phyloP scores from a whole-genome alignment of 2,113 vertebrate species.

The Lepus americanus region DNA sequence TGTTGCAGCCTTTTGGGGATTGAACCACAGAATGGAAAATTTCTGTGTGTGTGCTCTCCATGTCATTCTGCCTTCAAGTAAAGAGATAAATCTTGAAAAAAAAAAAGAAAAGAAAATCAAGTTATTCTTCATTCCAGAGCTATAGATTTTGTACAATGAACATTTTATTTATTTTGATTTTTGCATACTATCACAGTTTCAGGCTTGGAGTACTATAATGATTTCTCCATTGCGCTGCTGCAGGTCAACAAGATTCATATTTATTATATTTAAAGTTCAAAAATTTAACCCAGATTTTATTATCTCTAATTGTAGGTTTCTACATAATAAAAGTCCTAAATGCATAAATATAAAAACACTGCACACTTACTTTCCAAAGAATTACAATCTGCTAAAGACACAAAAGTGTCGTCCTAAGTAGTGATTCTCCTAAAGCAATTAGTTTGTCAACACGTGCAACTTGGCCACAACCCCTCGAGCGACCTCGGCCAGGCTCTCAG shows the following conservation, averaged over 20 bases:
- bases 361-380: background rate
- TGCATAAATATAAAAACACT: background rate
- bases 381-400: background rate
- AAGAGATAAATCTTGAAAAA: too few relatives aligned
- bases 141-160: background rate
- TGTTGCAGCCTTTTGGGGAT: too few relatives aligned
- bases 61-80: too few relatives aligned
- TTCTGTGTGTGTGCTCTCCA: too few relatives aligned
- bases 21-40: too few relatives aligned
- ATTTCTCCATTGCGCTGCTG: background rate
- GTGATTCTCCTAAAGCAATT: background rate
- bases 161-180: conserved; percentile 11
- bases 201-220: background rate
- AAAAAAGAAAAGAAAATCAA: background rate
- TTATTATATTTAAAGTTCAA: background rate
- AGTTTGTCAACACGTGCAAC: background rate
- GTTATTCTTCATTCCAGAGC: background rate
- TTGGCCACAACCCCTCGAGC: background rate
- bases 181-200: background rate
- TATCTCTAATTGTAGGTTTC: background rate
- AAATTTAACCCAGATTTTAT: background rate
- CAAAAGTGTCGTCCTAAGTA: background rate
- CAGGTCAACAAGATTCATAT: background rate
- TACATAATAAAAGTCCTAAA: background rate
- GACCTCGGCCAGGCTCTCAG: background rate